Evolutionary conservation across 2,888 invertebrate genomes (phyloP).

Genomic region (Sycophila texana): DNA sequence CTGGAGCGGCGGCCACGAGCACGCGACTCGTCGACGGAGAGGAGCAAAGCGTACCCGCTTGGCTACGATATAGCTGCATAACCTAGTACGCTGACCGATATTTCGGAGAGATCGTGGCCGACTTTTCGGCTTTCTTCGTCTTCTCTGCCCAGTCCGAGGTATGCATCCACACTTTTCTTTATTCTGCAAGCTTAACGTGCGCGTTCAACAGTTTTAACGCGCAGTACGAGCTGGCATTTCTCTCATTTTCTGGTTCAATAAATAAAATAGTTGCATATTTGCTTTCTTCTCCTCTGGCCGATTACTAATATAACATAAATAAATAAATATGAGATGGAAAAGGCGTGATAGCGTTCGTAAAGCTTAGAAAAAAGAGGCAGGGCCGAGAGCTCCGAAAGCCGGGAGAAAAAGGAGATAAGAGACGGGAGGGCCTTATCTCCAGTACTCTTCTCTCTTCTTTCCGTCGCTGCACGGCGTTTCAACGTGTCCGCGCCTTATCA

Average conservation of each 20-base stretch:
- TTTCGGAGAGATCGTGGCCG: conserved; percentile 62
- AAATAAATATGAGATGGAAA: no score
- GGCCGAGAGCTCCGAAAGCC: not conserved
- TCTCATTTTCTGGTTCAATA: no score
- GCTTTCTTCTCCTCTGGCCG: no score
- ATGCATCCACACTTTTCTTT: not conserved
- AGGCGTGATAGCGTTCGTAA: no score
- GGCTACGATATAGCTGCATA: conserved; percentile 31
- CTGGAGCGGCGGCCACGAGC: not conserved
- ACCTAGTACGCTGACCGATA: conserved; percentile 63
- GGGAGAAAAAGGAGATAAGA: not conserved
- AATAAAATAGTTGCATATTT: no score
- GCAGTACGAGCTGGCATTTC: no score
- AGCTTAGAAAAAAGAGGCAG: no score
- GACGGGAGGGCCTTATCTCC: conserved; percentile 9
- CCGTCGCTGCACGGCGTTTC: not conserved
- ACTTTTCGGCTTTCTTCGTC: conserved; percentile 63
- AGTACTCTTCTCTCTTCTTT: not conserved
- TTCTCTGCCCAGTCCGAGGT: conserved; percentile 49
- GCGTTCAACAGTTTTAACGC: no score
- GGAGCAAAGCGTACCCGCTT: no score
- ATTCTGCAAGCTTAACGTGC: no score
- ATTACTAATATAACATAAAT: no score
- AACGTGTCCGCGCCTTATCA: conserved; percentile 13
- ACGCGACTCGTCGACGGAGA: not conserved